Percentiles rank a stretch among this genome's conserved stretches.
phyloP scores from a whole-genome alignment of 2,888 invertebrate species.

The Eilema sororculum region DNA sequence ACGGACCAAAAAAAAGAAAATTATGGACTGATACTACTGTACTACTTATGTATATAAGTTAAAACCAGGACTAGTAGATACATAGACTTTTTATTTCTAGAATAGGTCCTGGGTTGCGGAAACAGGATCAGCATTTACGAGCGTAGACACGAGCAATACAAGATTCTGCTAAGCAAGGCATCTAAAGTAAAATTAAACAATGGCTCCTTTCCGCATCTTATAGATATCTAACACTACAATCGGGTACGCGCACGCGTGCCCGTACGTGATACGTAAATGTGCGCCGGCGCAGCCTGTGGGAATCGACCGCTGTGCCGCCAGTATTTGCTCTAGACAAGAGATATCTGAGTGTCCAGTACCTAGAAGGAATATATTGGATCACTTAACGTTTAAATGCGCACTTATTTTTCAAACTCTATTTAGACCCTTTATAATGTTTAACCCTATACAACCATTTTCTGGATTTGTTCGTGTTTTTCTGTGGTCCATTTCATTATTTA shows the following conservation, averaged over 20 bases:
- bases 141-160: too few relatives aligned
- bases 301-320: slow-evolving; percentile 40
- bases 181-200: background rate
- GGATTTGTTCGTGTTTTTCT: background rate
- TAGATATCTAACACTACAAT: slow-evolving; percentile 54
- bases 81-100: too few relatives aligned
- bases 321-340: slow-evolving; percentile 26
- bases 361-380: slow-evolving; percentile 10
- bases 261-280: slow-evolving; percentile 76
- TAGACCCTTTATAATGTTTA: background rate
- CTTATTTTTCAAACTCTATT: slow-evolving; percentile 7
- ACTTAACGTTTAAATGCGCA: slow-evolving; percentile 18
- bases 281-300: slow-evolving; percentile 69
- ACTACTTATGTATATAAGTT: too few relatives aligned
- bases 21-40: too few relatives aligned
- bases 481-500: background rate
- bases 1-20: too few relatives aligned
- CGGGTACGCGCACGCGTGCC: slow-evolving; percentile 76
- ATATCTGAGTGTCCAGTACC: slow-evolving; percentile 21
- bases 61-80: too few relatives aligned
- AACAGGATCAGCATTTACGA: too few relatives aligned
- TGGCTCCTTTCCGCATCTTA: slow-evolving; percentile 43
- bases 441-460: background rate
- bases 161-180: background rate
- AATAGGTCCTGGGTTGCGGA: too few relatives aligned